Evolutionary conservation across 2,797 vertebrate species (phyloP), one percentile per base, ranked within the genome.

Genomic region (Clarias pachynema): DNA sequence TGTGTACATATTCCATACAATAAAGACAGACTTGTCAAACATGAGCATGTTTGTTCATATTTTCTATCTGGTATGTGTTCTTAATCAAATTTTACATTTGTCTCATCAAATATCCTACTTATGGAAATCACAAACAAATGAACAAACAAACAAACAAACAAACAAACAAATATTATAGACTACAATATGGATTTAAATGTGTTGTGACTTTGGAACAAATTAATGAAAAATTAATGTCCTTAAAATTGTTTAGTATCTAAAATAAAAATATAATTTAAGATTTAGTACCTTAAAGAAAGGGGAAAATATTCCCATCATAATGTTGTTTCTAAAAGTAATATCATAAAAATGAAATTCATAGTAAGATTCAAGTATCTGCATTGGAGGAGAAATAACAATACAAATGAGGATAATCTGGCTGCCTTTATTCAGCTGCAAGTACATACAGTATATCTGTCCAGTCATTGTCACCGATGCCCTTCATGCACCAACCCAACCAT

Each of bases 1-100:
- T 78, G 31, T 78, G 22, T 79, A 79, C 57, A 62, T 77, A 34
- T 22, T 77, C 73, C 29, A 1, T 79, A 62, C 34, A 79, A 37
- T 79, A 79, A 79, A 79, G 18, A 37, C 5, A n/a, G 5, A 62
- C 57, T 62, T 62, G 12, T 79, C 57, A 62, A 12, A 40, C 18
- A 77, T 34, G 8, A 62, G 57, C 56, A 60, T 78, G 12, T 6
- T n/a, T 37, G 56, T 37, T 62, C 57, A 16, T 62, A 62, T 40
- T 62, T n/a, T 62, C 77, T 24, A 62, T 40, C 6, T 40, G 22
- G 12, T 3, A 24, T 5, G n/a, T 37, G 34, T 37, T 59, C 53
- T 77, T 59, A 59, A 9, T 22, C 9, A 57, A 0, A 31, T 29
- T 75, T 40, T 31, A 0, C 31, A n/a, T 77, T 77, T 77, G 7